Base-by-base conservation (phyloP, 1,140 invertebrate genomes). In the Caerostris extrusa region DNA sequence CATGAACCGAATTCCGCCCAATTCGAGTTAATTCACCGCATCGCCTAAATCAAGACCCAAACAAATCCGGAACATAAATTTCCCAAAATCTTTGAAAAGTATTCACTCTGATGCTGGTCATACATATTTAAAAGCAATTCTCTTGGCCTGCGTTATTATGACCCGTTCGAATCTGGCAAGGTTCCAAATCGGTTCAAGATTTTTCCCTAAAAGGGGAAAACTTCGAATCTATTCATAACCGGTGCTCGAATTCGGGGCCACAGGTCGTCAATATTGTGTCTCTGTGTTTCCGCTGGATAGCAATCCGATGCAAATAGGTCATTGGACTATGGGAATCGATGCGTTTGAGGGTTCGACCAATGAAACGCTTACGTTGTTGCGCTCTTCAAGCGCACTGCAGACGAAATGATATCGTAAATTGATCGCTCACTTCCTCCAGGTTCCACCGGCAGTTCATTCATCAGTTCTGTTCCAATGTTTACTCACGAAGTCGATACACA, bases 301-400 rank as follows among this genome's bases (percentile, higher is more conserved):
- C 69, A 12, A 77, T 34, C 50, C 34, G 69, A 77, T 77, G 69
- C 69, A 77, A 77, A 77, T 77, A 77, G 69, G 69, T 77, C 69
- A 77, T 77, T 77, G 69, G 69, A 77, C 69, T 77, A 77, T 77
- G 19, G 69, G 50, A 77, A 77, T 77, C 69, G 69, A 77, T 77
- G 61, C 12, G 34, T 50, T 77, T 12, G 0, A 50, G 19, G 12
- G 34, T 50, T 53, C 69, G 69, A 77, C 50, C 69, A 77, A 77
- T 77, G 69, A 77, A 53, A 53, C 69, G 50, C 69, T 77, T 77
- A 77, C 69, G 69, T 77, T 77, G 10, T 77, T 77, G 69, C 69
- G 7, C 34, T 77, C 34, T 34, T 10, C 8, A 77, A 77, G 34
- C 69, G 34, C 8, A 77, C 8, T 50, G 69, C 50, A 77, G 69